Evolutionary conservation across 2,113 vertebrate genomes (phyloP).

Genomic region (Acrocephalus kingi): DNA sequence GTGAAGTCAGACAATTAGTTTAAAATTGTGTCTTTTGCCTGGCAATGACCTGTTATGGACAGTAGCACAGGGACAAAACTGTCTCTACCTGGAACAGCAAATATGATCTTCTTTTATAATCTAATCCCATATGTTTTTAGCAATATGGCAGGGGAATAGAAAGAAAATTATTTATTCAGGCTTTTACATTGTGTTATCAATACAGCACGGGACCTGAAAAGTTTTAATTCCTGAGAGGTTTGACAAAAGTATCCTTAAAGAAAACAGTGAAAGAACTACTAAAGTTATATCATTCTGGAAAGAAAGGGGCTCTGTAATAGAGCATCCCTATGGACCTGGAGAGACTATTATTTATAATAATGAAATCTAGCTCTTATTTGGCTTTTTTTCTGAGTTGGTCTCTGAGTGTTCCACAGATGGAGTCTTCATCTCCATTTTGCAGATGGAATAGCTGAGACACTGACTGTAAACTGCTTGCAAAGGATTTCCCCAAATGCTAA

Average conservation of each 20-base stretch:
- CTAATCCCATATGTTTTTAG: not conserved
- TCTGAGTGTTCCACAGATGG: not conserved
- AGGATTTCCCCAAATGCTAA: not conserved
- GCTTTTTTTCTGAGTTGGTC: not conserved
- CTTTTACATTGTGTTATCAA: not conserved
- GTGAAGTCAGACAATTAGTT: slow-evolving; percentile 38
- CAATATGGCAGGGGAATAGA: not conserved
- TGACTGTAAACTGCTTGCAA: not conserved
- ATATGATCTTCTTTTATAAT: not conserved
- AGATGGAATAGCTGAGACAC: not conserved
- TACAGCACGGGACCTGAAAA: not conserved
- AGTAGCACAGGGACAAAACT: not conserved
- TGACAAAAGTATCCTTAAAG: not conserved
- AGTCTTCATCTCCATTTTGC: not conserved
- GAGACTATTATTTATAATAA: not conserved
- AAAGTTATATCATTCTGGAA: not conserved
- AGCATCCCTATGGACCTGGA: not conserved
- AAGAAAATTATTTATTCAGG: not conserved
- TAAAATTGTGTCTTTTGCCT: not conserved
- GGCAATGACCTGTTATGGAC: not conserved
- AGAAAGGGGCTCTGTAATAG: not conserved
- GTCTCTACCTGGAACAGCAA: not conserved
- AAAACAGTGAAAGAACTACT: not conserved
- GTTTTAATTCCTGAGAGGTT: not conserved
- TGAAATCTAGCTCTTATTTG: not conserved